Percentiles rank a stretch among this genome's conserved stretches.
Conservation (phyloP, 53 echinoderm and acorn worm genomes). For the Patiria pectinifera region DNA sequence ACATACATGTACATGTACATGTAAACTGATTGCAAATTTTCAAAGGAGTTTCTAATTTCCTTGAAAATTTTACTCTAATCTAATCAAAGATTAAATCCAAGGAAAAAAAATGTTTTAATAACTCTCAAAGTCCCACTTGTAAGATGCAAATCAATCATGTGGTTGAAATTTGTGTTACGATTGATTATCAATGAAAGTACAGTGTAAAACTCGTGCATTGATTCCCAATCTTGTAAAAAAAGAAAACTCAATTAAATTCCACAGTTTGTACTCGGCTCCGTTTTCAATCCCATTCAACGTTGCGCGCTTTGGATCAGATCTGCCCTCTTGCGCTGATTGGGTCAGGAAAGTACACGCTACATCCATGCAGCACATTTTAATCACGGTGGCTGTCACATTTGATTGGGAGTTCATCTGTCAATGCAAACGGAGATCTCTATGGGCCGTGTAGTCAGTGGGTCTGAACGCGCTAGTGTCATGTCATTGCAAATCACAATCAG, state of each 20-base stretch:
- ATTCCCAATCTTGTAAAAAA: too few relatives aligned
- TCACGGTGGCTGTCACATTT: conserved; percentile 46
- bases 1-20: too few relatives aligned
- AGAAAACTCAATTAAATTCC: background rate
- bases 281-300: background rate
- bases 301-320: background rate
- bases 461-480: background rate
- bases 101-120: too few relatives aligned
- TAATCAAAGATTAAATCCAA: too few relatives aligned
- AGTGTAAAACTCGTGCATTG: too few relatives aligned
- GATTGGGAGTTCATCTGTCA: conserved; percentile 58
- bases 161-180: too few relatives aligned
- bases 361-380: conserved; percentile 48
- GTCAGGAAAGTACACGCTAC: conserved; percentile 12
- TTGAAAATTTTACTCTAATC: too few relatives aligned
- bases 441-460: background rate
- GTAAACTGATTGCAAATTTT: too few relatives aligned
- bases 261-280: background rate
- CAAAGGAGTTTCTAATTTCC: too few relatives aligned
- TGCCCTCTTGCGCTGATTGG: conserved; percentile 12
- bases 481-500: conserved; percentile 1
- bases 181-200: too few relatives aligned
- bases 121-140: too few relatives aligned
- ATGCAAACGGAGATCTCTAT: background rate
- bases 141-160: too few relatives aligned